phyloP scores from a whole-genome alignment of 2,888 invertebrate species.

The Pammene fasciana region DNA sequence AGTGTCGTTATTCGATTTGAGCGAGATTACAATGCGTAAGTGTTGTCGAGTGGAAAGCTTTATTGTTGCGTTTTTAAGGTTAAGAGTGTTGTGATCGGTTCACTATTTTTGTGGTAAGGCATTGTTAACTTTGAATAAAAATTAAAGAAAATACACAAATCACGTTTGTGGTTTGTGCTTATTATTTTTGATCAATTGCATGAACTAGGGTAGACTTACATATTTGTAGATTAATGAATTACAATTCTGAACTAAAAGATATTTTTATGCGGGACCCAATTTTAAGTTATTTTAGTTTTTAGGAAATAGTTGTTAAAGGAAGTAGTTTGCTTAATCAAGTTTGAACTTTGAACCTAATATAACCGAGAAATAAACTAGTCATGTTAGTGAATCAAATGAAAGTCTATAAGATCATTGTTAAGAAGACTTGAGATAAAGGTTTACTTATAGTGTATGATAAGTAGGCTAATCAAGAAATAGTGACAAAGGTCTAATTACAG shows the following conservation, averaged over 20 bases:
- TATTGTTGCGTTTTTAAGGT: constrained; percentile 53
- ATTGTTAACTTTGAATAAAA: constrained; percentile 22
- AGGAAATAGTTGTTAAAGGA: background rate
- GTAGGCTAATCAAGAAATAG: too few relatives aligned
- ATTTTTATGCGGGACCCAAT: background rate
- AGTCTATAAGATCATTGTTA: too few relatives aligned
- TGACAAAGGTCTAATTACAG: too few relatives aligned
- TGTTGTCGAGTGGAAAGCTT: constrained; percentile 61
- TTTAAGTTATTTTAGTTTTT: background rate
- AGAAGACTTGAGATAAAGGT: too few relatives aligned
- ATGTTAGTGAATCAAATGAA: too few relatives aligned
- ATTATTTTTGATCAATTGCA: background rate
- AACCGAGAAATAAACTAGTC: too few relatives aligned
- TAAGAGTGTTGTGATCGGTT: constrained; percentile 33
- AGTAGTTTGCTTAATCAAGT: background rate
- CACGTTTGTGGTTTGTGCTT: background rate
- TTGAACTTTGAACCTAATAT: too few relatives aligned
- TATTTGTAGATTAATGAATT: background rate
- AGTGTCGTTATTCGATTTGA: constrained; percentile 79
- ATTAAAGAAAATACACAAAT: constrained; percentile 12
- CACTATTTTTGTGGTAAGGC: constrained; percentile 21
- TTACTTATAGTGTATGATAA: too few relatives aligned
- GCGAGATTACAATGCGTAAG: constrained; percentile 74
- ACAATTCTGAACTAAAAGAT: background rate
- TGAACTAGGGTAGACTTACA: background rate